Evolutionary conservation across 2,888 invertebrate species (phyloP).

Genomic region (Eueremaeus valkanovi): DNA sequence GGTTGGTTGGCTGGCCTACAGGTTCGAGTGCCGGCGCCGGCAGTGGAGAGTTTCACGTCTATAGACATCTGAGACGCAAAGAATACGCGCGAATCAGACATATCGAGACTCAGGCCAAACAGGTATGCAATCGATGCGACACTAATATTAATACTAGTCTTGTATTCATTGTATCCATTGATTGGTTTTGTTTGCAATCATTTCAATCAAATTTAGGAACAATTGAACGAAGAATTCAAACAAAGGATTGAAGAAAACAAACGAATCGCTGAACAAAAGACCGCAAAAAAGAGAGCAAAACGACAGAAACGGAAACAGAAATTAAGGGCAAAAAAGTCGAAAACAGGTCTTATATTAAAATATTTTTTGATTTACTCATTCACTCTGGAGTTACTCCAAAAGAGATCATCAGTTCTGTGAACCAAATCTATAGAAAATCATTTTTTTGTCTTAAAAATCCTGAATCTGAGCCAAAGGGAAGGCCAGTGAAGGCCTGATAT

Average conservation of each 20-base stretch:
- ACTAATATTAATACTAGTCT: too few species aligned
- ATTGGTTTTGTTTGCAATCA: not conserved
- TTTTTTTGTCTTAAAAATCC: too few species aligned
- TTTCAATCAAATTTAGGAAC: conserved; percentile 61
- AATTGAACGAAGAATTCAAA: conserved; percentile 75
- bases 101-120: conserved; percentile 80
- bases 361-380: not conserved
- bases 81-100: conserved; percentile 94
- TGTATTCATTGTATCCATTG: not conserved
- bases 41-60: conserved; percentile 98
- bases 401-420: too few species aligned
- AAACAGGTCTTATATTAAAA: not conserved
- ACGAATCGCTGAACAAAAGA: conserved; percentile 68
- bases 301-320: conserved; percentile 63
- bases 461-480: too few species aligned
- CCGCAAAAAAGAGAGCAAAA: conserved; percentile 87
- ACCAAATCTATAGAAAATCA: too few species aligned
- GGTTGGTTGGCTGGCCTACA: too few species aligned
- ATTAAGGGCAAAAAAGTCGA: conserved; percentile 51
- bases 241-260: conserved; percentile 71
- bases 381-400: too few species aligned
- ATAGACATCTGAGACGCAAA: conserved; percentile 86
- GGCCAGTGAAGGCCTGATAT: too few species aligned
- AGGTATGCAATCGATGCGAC: too few species aligned
- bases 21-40: conserved; percentile 99